These are phyloP conservation scores for Neopelma chrysocephalum DNA, from an alignment of 2,797 vertebrate species.

Conservation along the genomic window DNA sequence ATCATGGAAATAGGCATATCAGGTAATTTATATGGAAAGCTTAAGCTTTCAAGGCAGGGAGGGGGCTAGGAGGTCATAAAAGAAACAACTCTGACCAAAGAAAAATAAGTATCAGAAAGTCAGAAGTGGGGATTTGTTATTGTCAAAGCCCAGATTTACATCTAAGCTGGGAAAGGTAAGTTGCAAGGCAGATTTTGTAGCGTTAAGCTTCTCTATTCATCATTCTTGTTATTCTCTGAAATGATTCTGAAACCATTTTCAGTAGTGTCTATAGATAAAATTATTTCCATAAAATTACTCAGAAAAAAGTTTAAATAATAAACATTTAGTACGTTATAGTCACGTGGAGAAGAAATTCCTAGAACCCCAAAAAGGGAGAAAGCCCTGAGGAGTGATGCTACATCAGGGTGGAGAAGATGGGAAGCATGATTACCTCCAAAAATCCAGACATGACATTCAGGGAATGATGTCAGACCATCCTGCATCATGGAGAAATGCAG, in stretches of 20 bases:
- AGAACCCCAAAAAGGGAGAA: background rate
- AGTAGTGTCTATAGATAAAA: background rate
- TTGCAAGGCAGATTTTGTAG: background rate
- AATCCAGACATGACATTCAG: background rate
- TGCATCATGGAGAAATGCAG: background rate
- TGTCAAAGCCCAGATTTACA: background rate
- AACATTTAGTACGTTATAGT: background rate
- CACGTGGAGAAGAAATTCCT: background rate
- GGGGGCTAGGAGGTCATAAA: background rate
- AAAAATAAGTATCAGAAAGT: background rate
- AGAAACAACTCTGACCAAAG: background rate
- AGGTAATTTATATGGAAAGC: background rate
- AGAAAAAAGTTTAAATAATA: background rate
- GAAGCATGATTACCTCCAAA: background rate
- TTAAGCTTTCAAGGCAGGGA: background rate
- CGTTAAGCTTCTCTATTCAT: background rate
- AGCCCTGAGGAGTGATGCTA: background rate
- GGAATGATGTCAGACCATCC: background rate
- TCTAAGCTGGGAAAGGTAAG: background rate
- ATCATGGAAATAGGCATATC: background rate
- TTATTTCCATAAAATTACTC: background rate
- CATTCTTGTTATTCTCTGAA: background rate
- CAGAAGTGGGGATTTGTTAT: background rate
- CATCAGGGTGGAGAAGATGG: background rate
- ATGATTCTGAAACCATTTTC: background rate